Evolutionary conservation across 2,113 vertebrate species (phyloP), one percentile per base, ranked within the genome.

Genomic region (Oryzias javanicus): DNA sequence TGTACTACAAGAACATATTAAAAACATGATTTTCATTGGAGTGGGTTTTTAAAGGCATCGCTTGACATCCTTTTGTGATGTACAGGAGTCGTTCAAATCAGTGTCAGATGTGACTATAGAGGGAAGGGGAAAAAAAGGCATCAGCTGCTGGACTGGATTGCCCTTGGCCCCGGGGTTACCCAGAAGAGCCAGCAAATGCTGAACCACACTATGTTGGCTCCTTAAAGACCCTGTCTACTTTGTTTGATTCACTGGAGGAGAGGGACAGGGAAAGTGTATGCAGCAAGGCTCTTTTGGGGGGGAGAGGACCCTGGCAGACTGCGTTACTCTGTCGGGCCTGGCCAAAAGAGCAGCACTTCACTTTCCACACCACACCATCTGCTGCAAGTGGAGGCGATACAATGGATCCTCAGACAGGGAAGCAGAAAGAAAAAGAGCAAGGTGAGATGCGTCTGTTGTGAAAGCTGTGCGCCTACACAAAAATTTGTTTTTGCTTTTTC

Each of bases 301-400:
- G 83, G 81, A 82, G 82, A 78, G 73, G 70, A 74, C 82, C 76
- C 87, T 89, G 89, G 89, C 86, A 89, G 87, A 64, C 80, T 82
- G 77, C 80, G 83, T 78, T 86, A 67, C 83, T 84, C 84, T 76
- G 86, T 78, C 83, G 79, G 86, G 71, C 86, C 83, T 74, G 89
- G 89, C 89, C 87, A 90, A 90, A 89, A 90, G 89, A 90, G 86
- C 86, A 89, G 89, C 86, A 83, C 86, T 90, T 85, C 87, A 82
- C 87, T 89, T 88, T 83, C 89, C 84, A 86, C 81, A 87, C 86
- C 84, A 81, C 80, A 82, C 89, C 89, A 90, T 90, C 89, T 90
- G 89, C 89, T 90, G 78, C 73, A 72, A 86, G 84, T 68, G 81
- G 71, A 76, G 71, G 71, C 70, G 80, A 80, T 76, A 90, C 89